Evolutionary conservation across 2,888 invertebrate species (phyloP).

Genomic region (Cephus pygmeus): DNA sequence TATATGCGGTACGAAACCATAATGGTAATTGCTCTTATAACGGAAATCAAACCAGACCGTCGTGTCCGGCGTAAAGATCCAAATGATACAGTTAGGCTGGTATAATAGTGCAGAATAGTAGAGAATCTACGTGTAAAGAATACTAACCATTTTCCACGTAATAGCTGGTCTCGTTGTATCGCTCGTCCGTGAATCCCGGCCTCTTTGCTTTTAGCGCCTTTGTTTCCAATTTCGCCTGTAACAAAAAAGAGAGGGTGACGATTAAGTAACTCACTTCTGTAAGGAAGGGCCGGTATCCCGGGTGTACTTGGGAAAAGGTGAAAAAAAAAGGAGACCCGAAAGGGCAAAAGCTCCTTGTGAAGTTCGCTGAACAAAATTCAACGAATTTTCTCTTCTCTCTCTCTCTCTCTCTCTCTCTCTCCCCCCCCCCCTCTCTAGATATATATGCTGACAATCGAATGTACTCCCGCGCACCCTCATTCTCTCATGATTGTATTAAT

Average conservation of each 20-base stretch:
- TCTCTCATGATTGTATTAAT: no score
- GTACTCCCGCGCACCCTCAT: no score
- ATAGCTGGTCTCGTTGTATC: constrained; percentile 94
- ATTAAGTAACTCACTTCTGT: constrained; percentile 3
- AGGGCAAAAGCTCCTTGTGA: background rate
- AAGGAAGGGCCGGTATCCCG: background rate
- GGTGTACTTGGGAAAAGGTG: background rate
- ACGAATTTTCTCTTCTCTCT: background rate
- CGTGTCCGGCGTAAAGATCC: background rate
- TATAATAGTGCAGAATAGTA: constrained; percentile 10
- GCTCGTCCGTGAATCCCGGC: constrained; percentile 91
- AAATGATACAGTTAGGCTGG: background rate
- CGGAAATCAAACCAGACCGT: background rate
- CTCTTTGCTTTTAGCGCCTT: constrained; percentile 91
- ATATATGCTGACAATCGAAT: no score
- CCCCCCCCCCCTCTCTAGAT: no score
- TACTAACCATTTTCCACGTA: constrained; percentile 93
- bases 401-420: no score
- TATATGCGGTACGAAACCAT: background rate
- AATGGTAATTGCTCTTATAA: background rate
- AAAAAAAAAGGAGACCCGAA: background rate
- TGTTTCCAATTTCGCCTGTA: constrained; percentile 90
- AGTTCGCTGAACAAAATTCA: background rate
- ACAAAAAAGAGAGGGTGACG: constrained; percentile 62
- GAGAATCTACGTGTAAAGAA: constrained; percentile 11